Base-by-base conservation (phyloP, 2,888 invertebrate genomes). In the Aleiodes leptofemur region DNA sequence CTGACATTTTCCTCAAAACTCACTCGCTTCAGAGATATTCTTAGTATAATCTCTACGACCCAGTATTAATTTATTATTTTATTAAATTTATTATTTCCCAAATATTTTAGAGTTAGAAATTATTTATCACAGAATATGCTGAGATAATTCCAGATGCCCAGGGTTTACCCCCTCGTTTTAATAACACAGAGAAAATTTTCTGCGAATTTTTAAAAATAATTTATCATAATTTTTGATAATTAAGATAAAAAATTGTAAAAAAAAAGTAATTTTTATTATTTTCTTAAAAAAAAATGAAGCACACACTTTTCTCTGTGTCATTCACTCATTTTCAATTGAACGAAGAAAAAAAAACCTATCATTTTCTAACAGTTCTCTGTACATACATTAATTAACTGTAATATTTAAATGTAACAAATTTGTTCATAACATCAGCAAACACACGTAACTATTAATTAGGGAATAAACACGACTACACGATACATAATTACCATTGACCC, bases 101-200 rank as follows among this genome's bases (percentile, higher is more conserved):
- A 34, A 53, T 55, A 57, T 57, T 34, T 59, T 59, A 59, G 34
- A 34, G 2, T 64, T 11, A 43, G 43, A 9, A 23, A 43, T 16
- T 11, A 14, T 43, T 64, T 14, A 48, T 48, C 6, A 61, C 38
- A 38, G 7, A 16, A 43, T 43, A 64, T 64, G 64, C 64, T 64
- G 64, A 59, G 34, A 64, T 48, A 23, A 74, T 75, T 69, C 71
- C 74, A 83, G 82, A 86, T 88, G 87, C 88, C 88, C 88, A 88
- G 88, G 88, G 88, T 88, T 88, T 88, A 87, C 80, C 81, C 73
- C 14, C 8, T 48, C n/a, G 31, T 61, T 71, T 61, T 43, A 4
- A 43, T 64, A 4, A 64, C 64, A 64, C 64, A 64, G 64, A 64
- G 64, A 43, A 43, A 64, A 64, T 43, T 64, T 43, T 64, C 3